A percentile compares a stretch with the other conserved stretches of the same genome.
Conservation (phyloP, 2,113 vertebrate species). For the Vulpes lagopus region DNA sequence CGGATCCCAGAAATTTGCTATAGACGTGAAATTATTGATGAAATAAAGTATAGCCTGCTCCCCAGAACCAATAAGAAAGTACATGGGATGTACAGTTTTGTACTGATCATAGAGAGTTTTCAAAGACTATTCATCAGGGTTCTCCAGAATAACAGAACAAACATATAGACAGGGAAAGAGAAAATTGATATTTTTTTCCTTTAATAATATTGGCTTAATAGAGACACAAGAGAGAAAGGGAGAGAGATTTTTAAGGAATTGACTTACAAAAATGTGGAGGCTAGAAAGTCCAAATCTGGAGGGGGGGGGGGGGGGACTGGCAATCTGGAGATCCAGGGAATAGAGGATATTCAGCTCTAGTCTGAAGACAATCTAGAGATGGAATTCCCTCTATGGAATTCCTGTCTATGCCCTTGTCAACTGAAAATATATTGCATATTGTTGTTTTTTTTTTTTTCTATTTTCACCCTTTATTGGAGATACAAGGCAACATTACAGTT, state of each 20-base stretch:
- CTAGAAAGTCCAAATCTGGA: not conserved
- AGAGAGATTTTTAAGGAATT: not conserved
- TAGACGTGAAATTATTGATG: not conserved
- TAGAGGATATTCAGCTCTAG: not conserved
- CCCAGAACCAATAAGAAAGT: not conserved
- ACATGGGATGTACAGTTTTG: not conserved
- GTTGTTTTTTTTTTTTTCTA: not conserved
- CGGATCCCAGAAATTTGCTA: not conserved
- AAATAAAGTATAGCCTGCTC: not conserved
- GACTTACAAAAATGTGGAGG: not conserved
- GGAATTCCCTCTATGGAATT: not conserved
- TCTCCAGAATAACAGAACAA: not conserved
- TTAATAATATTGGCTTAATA: not conserved
- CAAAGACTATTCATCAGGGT: not conserved
- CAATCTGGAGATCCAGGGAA: not conserved
- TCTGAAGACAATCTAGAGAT: no score
- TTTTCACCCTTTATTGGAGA: slow-evolving; percentile 60
- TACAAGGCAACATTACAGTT: not conserved
- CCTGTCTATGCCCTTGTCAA: not conserved
- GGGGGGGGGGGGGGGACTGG: not conserved
- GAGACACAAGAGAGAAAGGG: not conserved
- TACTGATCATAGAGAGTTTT: not conserved
- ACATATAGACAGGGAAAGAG: not conserved
- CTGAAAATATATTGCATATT: not conserved
- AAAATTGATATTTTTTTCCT: not conserved